A percentile compares a stretch with the other conserved stretches of the same genome.
phyloP scores from a whole-genome alignment of 2,888 invertebrate genomes.

The Chalcis sispes region DNA sequence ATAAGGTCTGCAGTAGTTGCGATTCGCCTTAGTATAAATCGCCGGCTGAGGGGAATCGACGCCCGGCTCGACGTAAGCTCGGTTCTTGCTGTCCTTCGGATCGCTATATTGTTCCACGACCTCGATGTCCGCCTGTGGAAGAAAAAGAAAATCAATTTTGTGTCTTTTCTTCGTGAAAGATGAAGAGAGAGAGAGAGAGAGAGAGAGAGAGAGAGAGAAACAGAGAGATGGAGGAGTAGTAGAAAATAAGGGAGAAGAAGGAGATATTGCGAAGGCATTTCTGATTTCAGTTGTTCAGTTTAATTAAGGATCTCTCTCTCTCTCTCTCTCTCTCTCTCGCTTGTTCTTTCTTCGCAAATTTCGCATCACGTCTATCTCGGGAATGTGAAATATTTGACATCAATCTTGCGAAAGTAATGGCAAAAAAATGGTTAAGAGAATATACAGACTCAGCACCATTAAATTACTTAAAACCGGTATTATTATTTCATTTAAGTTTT shows the following conservation, averaged over 20 bases:
- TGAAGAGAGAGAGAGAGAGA: not conserved
- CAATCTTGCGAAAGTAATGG: no score
- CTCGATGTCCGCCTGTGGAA: slow-evolving; percentile 79
- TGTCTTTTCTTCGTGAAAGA: not conserved
- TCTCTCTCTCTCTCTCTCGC: no score
- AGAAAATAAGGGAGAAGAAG: not conserved
- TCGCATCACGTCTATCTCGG: no score
- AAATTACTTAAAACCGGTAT: no score
- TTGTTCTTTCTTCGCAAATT: no score
- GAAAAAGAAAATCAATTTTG: slow-evolving; percentile 29
- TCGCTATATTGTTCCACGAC: slow-evolving; percentile 86
- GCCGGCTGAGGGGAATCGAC: slow-evolving; percentile 73
- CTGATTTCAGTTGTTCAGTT: slow-evolving; percentile 6
- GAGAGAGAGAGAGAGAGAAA: not conserved
- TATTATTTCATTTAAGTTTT: no score
- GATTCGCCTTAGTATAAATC: slow-evolving; percentile 78
- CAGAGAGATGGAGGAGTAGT: no score
- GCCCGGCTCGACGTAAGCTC: slow-evolving; percentile 73
- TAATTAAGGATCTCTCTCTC: slow-evolving; percentile 1
- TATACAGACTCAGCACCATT: no score
- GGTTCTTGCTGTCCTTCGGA: slow-evolving; percentile 81
- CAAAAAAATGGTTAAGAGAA: no score
- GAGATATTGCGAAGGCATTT: not conserved
- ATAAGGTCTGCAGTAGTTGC: slow-evolving; percentile 79
- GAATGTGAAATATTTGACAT: no score